A percentile compares a stretch with the other conserved stretches of the same genome.
Conservation (phyloP, 2,113 vertebrate species). For the Sander lucioperca region DNA sequence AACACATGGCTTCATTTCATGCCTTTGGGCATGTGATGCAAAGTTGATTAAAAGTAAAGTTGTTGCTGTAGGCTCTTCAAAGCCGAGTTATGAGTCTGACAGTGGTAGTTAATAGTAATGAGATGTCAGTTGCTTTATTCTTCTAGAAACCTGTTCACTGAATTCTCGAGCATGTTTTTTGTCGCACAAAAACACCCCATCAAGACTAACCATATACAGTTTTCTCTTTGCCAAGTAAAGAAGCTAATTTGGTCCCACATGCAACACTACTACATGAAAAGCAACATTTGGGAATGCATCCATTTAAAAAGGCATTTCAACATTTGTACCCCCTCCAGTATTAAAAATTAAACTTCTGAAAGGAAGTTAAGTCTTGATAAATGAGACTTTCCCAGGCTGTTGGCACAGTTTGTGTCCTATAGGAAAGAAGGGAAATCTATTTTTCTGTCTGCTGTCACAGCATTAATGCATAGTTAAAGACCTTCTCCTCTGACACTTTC, state of each 20-base stretch:
- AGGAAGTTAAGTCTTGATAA: conserved; percentile 29
- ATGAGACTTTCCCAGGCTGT: conserved; percentile 13
- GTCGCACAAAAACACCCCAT: background rate
- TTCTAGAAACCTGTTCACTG: conserved; percentile 7
- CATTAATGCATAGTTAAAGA: conserved; percentile 39
- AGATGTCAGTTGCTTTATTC: background rate
- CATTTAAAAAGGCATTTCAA: conserved; percentile 3
- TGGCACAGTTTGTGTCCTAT: conserved; percentile 29
- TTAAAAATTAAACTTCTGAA: background rate
- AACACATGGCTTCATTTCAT: background rate
- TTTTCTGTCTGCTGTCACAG: conserved; percentile 36
- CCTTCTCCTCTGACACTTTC: conserved; percentile 20
- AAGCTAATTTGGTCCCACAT: background rate
- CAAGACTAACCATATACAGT: background rate
- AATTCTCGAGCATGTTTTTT: background rate
- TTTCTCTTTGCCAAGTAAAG: background rate
- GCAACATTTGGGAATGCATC: conserved; percentile 18
- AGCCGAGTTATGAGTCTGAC: background rate
- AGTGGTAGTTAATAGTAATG: background rate
- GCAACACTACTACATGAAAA: conserved; percentile 14
- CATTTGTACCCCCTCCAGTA: conserved; percentile 27
- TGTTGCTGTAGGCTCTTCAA: conserved; percentile 5
- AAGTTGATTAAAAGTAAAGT: background rate
- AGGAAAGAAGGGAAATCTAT: conserved; percentile 32
- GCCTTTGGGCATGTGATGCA: conserved; percentile 4